Conservation (phyloP, 1,140 invertebrate species). For the Drosophila bifasciata region DNA sequence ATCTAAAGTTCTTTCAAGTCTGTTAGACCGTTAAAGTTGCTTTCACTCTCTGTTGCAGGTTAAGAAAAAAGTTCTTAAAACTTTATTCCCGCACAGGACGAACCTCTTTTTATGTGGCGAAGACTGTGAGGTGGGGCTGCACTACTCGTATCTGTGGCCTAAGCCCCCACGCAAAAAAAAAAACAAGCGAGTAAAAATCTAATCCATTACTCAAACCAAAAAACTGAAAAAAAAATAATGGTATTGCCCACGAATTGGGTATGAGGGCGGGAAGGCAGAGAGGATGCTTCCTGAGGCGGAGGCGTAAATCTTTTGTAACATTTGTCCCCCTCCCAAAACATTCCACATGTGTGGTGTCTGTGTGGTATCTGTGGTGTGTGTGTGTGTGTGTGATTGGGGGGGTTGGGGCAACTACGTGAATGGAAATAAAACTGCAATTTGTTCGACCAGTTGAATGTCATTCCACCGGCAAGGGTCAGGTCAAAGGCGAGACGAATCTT, state of each 20-base stretch:
- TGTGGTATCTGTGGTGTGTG: too few relatives aligned
- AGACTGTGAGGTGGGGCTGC: neutral
- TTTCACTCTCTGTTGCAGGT: too few relatives aligned
- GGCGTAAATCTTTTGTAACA: conserved; percentile 77
- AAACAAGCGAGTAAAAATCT: conserved; percentile 78
- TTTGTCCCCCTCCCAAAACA: conserved; percentile 24
- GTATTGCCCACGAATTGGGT: conserved; percentile 19
- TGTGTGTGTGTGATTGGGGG: conserved; percentile 26
- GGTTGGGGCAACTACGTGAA: conserved; percentile 54
- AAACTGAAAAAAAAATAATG: conserved; percentile 63
- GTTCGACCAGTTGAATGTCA: conserved; percentile 72
- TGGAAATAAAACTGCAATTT: conserved; percentile 77
- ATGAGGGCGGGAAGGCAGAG: neutral
- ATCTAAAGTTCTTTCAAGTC: neutral
- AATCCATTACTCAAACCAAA: conserved; percentile 79
- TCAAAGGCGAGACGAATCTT: conserved; percentile 65
- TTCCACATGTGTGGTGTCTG: conserved; percentile 40
- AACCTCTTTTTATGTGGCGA: conserved; percentile 8
- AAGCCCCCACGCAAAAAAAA: conserved; percentile 16
- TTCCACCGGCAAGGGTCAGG: conserved; percentile 24
- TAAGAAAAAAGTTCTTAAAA: conserved; percentile 7
- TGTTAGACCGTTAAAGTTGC: too few relatives aligned
- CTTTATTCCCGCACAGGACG: conserved; percentile 2
- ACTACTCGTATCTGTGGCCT: too few relatives aligned
- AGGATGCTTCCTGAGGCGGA: conserved; percentile 33